Evolutionary conservation across 1,140 invertebrate species (phyloP).

Genomic region (Liolophura sinensis): DNA sequence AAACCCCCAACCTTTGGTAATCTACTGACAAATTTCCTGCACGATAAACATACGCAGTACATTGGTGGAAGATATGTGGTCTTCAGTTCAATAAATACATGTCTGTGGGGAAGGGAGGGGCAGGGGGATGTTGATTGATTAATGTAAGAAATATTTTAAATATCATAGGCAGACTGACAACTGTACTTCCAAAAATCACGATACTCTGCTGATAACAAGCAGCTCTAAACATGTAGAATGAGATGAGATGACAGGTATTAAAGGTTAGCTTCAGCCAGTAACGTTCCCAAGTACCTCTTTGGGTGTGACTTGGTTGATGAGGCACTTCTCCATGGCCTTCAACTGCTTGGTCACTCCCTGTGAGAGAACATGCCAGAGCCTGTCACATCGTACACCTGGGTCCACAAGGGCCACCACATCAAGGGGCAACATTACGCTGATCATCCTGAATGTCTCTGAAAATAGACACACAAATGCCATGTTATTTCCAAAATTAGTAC

Average conservation of each 20-base stretch:
- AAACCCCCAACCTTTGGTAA: neutral
- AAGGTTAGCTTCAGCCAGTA: neutral
- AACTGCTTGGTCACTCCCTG: slow-evolving; percentile 37
- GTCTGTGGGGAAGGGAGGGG: too few relatives aligned
- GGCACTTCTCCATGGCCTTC: slow-evolving; percentile 31
- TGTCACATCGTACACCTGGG: slow-evolving; percentile 31
- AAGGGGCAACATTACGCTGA: slow-evolving; percentile 39
- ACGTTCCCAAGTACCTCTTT: slow-evolving; percentile 32
- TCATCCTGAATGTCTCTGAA: slow-evolving; percentile 57
- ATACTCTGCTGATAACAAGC: neutral
- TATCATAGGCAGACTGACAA: neutral
- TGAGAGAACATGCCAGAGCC: slow-evolving; percentile 24
- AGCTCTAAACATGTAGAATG: neutral
- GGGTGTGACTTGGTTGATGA: slow-evolving; percentile 19
- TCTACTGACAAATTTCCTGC: neutral
- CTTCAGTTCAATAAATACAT: too few relatives aligned
- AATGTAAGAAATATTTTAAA: neutral
- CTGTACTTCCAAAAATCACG: neutral
- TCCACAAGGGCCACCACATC: slow-evolving; percentile 74
- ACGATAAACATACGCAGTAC: too few relatives aligned
- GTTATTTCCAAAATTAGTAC: neutral
- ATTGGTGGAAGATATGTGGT: too few relatives aligned
- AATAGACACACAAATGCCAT: slow-evolving; percentile 23
- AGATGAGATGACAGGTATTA: neutral
- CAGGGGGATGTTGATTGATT: too few relatives aligned